A percentile compares a stretch with the other conserved stretches of the same genome.
These are phyloP conservation scores for Tokudaia tokunoshimensis DNA, from an alignment of 2,797 vertebrate genomes.

Conservation along the genomic window DNA sequence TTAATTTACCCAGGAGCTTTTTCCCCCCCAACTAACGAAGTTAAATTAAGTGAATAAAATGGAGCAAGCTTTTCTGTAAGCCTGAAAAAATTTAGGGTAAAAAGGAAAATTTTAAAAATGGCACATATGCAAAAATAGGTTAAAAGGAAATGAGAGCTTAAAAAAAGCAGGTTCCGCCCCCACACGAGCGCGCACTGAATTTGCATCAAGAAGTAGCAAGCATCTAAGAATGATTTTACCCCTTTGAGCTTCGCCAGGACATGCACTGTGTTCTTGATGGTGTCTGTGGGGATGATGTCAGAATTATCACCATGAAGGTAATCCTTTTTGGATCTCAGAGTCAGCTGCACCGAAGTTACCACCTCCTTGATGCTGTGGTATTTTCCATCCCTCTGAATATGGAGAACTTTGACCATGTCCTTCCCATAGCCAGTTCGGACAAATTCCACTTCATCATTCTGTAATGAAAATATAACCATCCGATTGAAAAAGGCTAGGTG, in stretches of 20 bases:
- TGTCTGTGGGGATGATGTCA: conserved; percentile 97
- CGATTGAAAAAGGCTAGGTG: not conserved
- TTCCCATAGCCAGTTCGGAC: conserved; percentile 96
- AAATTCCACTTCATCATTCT: conserved; percentile 93
- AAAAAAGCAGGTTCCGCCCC: not conserved
- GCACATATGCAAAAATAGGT: conserved; percentile 57
- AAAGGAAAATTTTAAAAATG: conserved; percentile 10
- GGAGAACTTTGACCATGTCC: conserved; percentile 94
- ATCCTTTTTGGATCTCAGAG: conserved; percentile 93
- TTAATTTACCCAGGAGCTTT: conserved; percentile 8
- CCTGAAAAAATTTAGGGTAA: conserved; percentile 43
- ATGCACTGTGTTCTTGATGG: conserved; percentile 97
- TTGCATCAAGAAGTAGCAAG: not conserved
- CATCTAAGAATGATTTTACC: conserved; percentile 86
- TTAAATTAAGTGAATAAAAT: not conserved
- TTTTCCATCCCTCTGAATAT: conserved; percentile 90
- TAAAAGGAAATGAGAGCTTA: conserved; percentile 44
- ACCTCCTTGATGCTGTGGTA: conserved; percentile 93
- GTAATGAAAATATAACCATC: conserved; percentile 60
- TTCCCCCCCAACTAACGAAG: not conserved
- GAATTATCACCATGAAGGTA: conserved; percentile 94
- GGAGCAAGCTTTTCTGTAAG: conserved; percentile 26
- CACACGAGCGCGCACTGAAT: not conserved
- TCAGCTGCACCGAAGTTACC: conserved; percentile 93
- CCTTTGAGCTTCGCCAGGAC: conserved; percentile 95